Conservation (phyloP, 2,888 invertebrate species). For the Drosophila dives region DNA sequence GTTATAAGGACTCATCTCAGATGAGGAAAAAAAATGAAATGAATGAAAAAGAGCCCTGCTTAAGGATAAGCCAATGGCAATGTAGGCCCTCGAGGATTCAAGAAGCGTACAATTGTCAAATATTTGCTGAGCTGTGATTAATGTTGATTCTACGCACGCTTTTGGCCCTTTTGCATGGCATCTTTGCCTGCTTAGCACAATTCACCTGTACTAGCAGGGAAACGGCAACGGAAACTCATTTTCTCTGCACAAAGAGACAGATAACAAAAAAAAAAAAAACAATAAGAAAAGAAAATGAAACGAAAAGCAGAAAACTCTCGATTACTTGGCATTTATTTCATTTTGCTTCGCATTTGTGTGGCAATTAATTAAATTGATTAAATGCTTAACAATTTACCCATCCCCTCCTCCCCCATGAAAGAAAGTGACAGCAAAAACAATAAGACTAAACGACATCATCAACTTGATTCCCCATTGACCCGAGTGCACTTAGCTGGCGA, state of each 20-base stretch:
- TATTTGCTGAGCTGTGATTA: conserved; percentile 82
- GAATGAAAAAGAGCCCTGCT: conserved; percentile 18
- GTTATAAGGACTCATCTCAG: conserved; percentile 7
- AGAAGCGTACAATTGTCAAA: conserved; percentile 71
- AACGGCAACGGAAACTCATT: conserved; percentile 42
- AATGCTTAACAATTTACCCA: conserved; percentile 63
- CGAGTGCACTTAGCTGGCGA: conserved; percentile 44
- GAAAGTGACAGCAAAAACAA: conserved; percentile 42
- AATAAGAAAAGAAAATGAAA: not conserved
- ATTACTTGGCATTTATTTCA: conserved; percentile 38
- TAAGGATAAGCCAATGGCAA: conserved; percentile 30
- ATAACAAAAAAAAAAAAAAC: conserved; percentile 3
- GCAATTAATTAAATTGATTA: conserved; percentile 76
- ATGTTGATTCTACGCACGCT: conserved; percentile 72
- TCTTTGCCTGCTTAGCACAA: conserved; percentile 46
- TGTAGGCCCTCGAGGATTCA: conserved; percentile 16
- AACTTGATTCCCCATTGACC: conserved; percentile 17
- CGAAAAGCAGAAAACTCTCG: conserved; percentile 4
- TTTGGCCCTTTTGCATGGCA: conserved; percentile 49
- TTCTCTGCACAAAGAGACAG: conserved; percentile 9
- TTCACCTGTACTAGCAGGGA: conserved; percentile 62
- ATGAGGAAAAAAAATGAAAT: conserved; percentile 1
- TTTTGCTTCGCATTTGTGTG: conserved; percentile 31
- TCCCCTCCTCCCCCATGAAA: conserved; percentile 33
- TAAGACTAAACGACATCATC: conserved; percentile 23